phyloP scores from a whole-genome alignment of 2,888 invertebrate species.

The Gibbula magus region DNA sequence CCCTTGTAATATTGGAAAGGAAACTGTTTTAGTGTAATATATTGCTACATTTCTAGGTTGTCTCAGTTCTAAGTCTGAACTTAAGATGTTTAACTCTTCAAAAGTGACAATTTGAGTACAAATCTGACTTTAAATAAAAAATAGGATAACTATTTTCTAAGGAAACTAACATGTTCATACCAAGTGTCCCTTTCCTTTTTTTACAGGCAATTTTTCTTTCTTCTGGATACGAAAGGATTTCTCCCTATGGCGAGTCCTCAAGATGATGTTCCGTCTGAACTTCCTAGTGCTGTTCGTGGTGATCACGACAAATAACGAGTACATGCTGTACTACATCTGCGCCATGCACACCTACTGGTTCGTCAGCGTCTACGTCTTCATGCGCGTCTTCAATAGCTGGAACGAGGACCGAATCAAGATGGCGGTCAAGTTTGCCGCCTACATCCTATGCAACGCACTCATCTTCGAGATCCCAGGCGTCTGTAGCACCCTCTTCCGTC shows the following conservation, averaged over 20 bases:
- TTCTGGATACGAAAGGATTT: constrained; percentile 65
- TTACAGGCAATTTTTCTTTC: constrained; percentile 68
- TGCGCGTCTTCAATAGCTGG: constrained; percentile 55
- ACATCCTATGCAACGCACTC: constrained; percentile 51
- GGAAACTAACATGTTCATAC: no score
- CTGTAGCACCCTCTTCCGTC: constrained; percentile 49
- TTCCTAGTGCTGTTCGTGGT: constrained; percentile 61
- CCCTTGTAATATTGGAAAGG: no score
- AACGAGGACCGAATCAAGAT: constrained; percentile 56
- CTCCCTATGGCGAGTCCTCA: constrained; percentile 59
- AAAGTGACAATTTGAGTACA: no score
- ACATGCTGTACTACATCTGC: constrained; percentile 69
- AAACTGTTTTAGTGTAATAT: no score
- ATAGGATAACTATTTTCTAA: no score
- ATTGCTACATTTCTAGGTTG: no score
- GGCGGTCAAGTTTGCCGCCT: constrained; percentile 57
- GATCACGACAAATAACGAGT: constrained; percentile 58
- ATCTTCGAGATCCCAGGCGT: constrained; percentile 61
- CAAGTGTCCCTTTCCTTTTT: not conserved
- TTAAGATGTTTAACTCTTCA: no score
- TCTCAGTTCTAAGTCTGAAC: no score
- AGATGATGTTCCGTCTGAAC: constrained; percentile 69
- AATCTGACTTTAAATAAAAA: no score
- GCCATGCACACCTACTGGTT: constrained; percentile 72
- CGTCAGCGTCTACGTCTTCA: constrained; percentile 60